Base-by-base conservation (phyloP, 2,888 invertebrate genomes). In the Calameuta pallipes region DNA sequence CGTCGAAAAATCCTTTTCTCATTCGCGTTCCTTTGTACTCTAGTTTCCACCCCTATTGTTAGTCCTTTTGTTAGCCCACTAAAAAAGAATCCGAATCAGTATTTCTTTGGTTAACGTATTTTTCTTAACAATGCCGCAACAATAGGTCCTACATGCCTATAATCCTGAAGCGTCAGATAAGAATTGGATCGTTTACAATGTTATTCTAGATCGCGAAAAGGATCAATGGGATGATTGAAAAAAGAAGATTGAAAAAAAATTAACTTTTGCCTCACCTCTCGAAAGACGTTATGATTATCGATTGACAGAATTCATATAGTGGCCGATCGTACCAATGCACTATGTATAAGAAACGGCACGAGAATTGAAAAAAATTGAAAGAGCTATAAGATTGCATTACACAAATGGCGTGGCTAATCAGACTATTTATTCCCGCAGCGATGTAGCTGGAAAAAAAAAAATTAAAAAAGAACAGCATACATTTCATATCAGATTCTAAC, bases 321-420 rank as follows among this genome's bases (percentile, higher is more conserved):
- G 1, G 23, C 23, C 56, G 23, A 56, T 56, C 56, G 23, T 56
- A 23, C 9, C 56, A 6, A 41, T 41, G 23, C 15, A 56, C 4
- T 9, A 9, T 23, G 23, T 56, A 23, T 56, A 56, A 56, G 23
- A 23, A 56, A 23, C 56, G 56, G 23, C 56, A 23, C 56, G 76
- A 76, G 30, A 71, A 76, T 35, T 35, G 30, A 73, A 34, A 11
- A 35, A 73, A 77, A 69, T 74, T 69, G 36, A 69, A 78, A 30
- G 70, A 69, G 79, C 81, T 83, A 80, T 87, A 78, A 87, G 85
- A 88, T 88, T 87, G 82, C 85, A 87, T 88, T 88, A 87, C 86
- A 86, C 84, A 87, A 89, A 87, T 88, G 87, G 88, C 86, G 85
- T 83, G 82, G 71, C 71, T 88, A 89, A 89, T 89, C 88, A 88